A percentile compares a stretch with the other conserved stretches of the same genome.
These are phyloP conservation scores for Drosophila eohydei DNA, from an alignment of 2,888 invertebrate species.

Conservation along the genomic window DNA sequence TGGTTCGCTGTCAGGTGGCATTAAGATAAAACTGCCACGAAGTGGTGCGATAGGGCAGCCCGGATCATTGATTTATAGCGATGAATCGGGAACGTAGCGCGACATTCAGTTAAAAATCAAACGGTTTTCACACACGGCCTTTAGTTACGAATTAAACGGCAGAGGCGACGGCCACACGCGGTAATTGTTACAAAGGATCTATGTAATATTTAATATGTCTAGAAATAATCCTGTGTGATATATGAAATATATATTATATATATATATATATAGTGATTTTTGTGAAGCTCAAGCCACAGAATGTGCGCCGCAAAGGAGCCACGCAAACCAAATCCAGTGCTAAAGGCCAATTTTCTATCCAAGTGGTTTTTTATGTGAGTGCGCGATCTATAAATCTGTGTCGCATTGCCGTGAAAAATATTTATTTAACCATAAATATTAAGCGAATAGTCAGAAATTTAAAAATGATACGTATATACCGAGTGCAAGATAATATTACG, in stretches of 20 bases:
- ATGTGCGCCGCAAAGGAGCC: conserved; percentile 76
- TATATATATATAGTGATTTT: conserved; percentile 12
- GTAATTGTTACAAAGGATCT: conserved; percentile 28
- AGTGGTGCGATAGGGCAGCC: conserved; percentile 52
- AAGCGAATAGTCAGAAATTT: conserved; percentile 1
- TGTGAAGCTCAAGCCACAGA: conserved; percentile 20
- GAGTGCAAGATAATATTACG: conserved; percentile 11
- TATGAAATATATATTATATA: conserved; percentile 5
- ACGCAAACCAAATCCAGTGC: conserved; percentile 87
- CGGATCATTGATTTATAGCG: conserved; percentile 72
- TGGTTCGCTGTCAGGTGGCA: conserved; percentile 79
- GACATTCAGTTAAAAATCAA: conserved; percentile 67
- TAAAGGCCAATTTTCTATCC: conserved; percentile 88
- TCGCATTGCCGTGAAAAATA: not conserved
- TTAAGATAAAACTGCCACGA: conserved; percentile 76
- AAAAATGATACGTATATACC: not conserved
- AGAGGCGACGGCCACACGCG: conserved; percentile 43
- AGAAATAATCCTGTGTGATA: conserved; percentile 29
- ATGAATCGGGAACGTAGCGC: conserved; percentile 48
- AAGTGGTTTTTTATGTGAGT: conserved; percentile 89
- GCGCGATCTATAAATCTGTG: conserved; percentile 20
- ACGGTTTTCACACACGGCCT: conserved; percentile 38
- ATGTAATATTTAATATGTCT: conserved; percentile 5
- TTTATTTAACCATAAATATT: conserved; percentile 29
- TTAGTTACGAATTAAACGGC: conserved; percentile 58